Evolutionary conservation across 2,113 vertebrate genomes (phyloP).

Genomic region (Ramphastos sulfuratus): DNA sequence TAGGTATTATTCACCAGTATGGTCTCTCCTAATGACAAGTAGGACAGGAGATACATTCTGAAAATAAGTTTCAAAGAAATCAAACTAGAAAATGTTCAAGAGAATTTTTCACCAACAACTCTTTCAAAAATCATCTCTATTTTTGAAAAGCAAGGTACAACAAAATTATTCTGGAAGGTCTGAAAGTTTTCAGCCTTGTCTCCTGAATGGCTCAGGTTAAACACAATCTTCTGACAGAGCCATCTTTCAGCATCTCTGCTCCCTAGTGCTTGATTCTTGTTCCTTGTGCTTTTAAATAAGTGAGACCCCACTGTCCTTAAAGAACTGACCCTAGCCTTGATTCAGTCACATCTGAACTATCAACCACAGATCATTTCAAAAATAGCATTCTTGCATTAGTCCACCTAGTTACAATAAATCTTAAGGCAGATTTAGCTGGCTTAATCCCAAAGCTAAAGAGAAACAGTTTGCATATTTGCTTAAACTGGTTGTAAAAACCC

Average conservation of each 20-base stretch:
- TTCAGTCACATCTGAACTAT: neutral
- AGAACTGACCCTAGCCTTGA: neutral
- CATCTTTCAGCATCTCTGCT: neutral
- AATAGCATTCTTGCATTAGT: neutral
- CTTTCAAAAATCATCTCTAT: slow-evolving; percentile 1
- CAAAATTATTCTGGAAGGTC: neutral
- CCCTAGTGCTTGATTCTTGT: neutral
- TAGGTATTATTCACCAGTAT: neutral
- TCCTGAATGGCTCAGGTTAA: neutral
- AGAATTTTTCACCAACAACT: neutral
- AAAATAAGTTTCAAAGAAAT: slow-evolving; percentile 38
- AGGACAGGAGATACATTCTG: neutral
- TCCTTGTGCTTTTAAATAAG: neutral
- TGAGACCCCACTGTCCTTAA: neutral
- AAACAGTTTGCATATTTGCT: neutral
- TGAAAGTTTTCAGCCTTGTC: neutral
- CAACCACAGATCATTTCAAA: neutral
- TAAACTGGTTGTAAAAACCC: neutral
- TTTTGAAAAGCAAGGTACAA: neutral
- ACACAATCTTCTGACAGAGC: neutral
- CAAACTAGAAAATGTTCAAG: neutral
- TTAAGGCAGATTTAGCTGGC: neutral
- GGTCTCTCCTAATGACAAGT: neutral
- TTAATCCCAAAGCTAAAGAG: neutral
- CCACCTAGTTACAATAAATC: neutral